Percentiles rank a stretch among this genome's conserved stretches.
These are phyloP conservation scores for Bufo bufo DNA, from an alignment of 2,113 vertebrate species.

Conservation along the genomic window DNA sequence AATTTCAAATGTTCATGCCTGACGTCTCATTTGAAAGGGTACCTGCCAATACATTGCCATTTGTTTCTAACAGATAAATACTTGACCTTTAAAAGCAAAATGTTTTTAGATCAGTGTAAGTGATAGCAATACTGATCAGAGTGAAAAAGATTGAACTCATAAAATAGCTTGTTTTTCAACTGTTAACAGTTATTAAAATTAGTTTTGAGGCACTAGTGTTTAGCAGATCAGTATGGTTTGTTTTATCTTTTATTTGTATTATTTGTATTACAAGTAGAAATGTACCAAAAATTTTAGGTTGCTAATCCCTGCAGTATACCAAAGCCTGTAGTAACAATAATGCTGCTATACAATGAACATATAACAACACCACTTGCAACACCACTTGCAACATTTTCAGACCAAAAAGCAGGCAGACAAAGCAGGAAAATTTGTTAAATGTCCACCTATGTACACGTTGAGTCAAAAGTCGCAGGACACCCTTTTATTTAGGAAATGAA, in stretches of 20 bases:
- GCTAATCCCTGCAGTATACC: neutral
- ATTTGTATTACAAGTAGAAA: neutral
- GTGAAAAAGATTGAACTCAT: conserved; percentile 34
- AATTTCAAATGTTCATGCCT: conserved; percentile 27
- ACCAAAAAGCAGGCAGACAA: too few relatives aligned
- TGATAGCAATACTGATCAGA: conserved; percentile 40
- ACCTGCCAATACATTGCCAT: conserved; percentile 50
- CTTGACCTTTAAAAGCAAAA: conserved; percentile 53
- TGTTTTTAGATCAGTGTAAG: conserved; percentile 39
- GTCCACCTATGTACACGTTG: too few relatives aligned
- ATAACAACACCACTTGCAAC: too few relatives aligned
- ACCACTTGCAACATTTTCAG: too few relatives aligned
- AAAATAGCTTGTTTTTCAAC: conserved; percentile 39
- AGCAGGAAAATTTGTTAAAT: too few relatives aligned
- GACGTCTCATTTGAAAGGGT: conserved; percentile 48
- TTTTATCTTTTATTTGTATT: neutral
- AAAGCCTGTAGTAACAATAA: too few relatives aligned
- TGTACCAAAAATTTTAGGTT: neutral
- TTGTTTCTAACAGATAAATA: conserved; percentile 51
- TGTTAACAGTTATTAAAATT: conserved; percentile 21
- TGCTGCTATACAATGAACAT: too few relatives aligned
- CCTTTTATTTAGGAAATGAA: too few relatives aligned
- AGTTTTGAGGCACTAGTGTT: neutral
- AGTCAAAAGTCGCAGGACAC: too few relatives aligned
- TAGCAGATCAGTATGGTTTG: neutral